Conservation (phyloP, 2,888 invertebrate species). For the Sepioteuthis lessoniana region DNA sequence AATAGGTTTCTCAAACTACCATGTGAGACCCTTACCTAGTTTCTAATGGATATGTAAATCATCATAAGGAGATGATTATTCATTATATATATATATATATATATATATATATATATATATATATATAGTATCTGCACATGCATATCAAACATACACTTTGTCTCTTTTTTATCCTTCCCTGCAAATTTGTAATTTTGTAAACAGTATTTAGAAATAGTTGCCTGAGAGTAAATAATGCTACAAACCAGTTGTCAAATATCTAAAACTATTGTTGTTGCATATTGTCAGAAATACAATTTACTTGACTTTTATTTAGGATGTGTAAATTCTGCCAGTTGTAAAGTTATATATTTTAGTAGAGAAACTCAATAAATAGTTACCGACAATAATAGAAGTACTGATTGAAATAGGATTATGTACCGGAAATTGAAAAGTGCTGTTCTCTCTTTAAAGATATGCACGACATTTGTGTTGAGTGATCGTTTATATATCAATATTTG, state of each 20-base stretch:
- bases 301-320: background rate
- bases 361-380: background rate
- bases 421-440: constrained; percentile 13
- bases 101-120: no score
- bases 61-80: no score
- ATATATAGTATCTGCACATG: no score
- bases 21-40: no score
- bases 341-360: background rate
- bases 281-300: background rate
- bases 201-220: background rate
- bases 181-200: background rate
- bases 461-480: background rate
- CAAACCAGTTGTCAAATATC: background rate
- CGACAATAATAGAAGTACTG: background rate
- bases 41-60: no score
- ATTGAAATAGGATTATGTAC: background rate
- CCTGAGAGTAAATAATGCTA: background rate
- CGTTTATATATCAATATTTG: background rate
- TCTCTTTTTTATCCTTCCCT: background rate
- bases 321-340: background rate
- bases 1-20: no score
- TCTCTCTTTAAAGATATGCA: constrained; percentile 15
- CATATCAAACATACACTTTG: no score
- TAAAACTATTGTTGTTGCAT: background rate
- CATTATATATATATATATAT: no score